Percentiles rank a stretch among this genome's conserved stretches.
These are phyloP conservation scores for Calliopsis andreniformis DNA, from an alignment of 1,140 invertebrate species.

Conservation along the genomic window DNA sequence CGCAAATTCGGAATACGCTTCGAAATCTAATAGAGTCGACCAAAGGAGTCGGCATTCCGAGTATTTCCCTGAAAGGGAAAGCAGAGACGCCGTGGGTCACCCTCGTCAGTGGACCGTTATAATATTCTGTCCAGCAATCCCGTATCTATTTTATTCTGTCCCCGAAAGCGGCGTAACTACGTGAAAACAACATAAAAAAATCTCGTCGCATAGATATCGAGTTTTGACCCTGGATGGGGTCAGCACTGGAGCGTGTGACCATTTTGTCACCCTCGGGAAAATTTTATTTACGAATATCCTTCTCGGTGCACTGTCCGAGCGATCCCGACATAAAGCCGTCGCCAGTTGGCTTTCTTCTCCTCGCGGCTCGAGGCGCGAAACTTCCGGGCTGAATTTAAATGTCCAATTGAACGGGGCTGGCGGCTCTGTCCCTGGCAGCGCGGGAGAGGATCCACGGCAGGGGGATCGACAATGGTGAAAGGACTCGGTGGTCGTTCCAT, in stretches of 20 bases:
- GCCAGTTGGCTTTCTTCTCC: conserved; percentile 37
- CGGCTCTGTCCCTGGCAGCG: conserved; percentile 4
- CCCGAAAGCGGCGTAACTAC: conserved; percentile 68
- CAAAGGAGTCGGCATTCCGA: conserved; percentile 59
- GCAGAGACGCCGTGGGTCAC: conserved; percentile 34
- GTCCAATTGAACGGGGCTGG: conserved; percentile 46
- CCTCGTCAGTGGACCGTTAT: conserved; percentile 75
- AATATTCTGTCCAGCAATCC: conserved; percentile 74
- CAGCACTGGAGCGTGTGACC: conserved; percentile 77
- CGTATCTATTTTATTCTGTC: conserved; percentile 68
- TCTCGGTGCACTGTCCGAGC: conserved; percentile 31
- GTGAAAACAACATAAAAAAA: conserved; percentile 74
- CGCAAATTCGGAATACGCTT: not conserved
- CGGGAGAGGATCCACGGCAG: not conserved
- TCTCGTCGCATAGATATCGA: conserved; percentile 66
- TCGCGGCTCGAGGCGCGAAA: conserved; percentile 33
- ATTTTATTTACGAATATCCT: conserved; percentile 78
- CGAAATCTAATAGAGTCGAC: conserved; percentile 61
- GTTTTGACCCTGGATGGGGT: conserved; percentile 74
- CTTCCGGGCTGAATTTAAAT: conserved; percentile 67
- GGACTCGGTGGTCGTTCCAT: conserved; percentile 23
- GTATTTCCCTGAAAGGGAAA: conserved; percentile 50
- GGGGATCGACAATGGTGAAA: conserved; percentile 35
- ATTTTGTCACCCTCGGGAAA: conserved; percentile 73
- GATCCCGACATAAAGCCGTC: conserved; percentile 55